Evolutionary conservation across 2,113 vertebrate genomes (phyloP).

Genomic region (Trichechus manatus): DNA sequence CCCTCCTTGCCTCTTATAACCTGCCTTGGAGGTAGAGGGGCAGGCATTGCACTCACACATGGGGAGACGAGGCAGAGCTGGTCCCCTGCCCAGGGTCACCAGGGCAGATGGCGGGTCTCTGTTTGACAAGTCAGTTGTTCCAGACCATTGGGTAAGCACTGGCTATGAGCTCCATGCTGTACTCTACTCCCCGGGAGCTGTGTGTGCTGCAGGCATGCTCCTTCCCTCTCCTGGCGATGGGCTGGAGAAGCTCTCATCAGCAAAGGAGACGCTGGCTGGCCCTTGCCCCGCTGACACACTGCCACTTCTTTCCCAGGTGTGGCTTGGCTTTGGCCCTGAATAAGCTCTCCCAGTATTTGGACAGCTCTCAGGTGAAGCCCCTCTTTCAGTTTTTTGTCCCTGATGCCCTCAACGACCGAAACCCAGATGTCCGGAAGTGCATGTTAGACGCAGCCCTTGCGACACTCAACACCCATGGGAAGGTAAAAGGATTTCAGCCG

Average conservation of each 20-base stretch:
- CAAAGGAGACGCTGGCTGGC: not conserved
- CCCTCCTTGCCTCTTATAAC: not conserved
- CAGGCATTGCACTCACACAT: not conserved
- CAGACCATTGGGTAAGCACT: not conserved
- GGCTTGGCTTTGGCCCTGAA: slow-evolving; percentile 97
- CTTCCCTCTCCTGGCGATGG: not conserved
- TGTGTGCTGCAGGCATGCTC: not conserved
- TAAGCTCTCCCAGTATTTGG: slow-evolving; percentile 95
- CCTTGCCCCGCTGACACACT: fast-evolving
- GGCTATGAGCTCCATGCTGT: not conserved
- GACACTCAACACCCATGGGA: slow-evolving; percentile 96
- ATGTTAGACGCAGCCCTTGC: slow-evolving; percentile 98
- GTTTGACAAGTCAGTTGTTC: not conserved
- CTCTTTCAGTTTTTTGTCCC: slow-evolving; percentile 99
- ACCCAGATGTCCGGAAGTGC: slow-evolving; percentile 95
- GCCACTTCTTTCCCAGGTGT: slow-evolving; percentile 88
- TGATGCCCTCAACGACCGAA: slow-evolving; percentile 97
- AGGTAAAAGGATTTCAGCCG: slow-evolving; percentile 88
- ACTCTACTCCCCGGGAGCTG: not conserved
- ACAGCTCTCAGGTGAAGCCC: slow-evolving; percentile 95
- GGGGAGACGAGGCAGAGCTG: not conserved
- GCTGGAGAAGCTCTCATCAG: not conserved
- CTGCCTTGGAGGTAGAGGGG: not conserved
- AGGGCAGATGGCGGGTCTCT: not conserved
- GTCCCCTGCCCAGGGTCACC: not conserved